Evolutionary conservation across 2,888 invertebrate species (phyloP).

Genomic region (Phrixothrix hirtus): DNA sequence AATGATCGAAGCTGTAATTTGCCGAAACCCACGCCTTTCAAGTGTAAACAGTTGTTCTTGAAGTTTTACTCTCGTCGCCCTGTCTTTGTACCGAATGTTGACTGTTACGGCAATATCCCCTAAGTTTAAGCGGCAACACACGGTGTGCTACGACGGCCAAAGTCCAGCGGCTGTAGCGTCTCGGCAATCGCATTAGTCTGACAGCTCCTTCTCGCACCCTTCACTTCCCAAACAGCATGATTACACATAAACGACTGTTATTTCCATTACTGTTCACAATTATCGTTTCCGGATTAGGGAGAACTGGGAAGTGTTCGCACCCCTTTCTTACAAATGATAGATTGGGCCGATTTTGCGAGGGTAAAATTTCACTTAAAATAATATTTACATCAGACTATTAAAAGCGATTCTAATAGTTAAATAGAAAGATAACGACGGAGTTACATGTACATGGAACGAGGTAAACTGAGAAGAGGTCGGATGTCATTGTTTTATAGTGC

Average conservation of each 20-base stretch:
- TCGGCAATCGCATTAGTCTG: slow-evolving; percentile 17
- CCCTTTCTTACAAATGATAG: slow-evolving; percentile 51
- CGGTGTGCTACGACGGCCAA: slow-evolving; percentile 1
- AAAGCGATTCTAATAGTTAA: slow-evolving; percentile 12
- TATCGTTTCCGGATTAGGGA: slow-evolving; percentile 55
- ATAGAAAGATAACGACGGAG: slow-evolving; percentile 8
- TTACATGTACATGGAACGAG: slow-evolving; percentile 16
- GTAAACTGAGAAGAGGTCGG: slow-evolving; percentile 29
- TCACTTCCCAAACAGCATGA: slow-evolving; percentile 35
- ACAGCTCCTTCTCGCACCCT: slow-evolving; percentile 21
- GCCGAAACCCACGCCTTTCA: slow-evolving; percentile 36
- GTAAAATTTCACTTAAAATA: slow-evolving; percentile 38
- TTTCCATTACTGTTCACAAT: slow-evolving; percentile 54
- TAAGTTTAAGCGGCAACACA: slow-evolving; percentile 16
- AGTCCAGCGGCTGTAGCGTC: slow-evolving; percentile 13
- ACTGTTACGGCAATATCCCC: slow-evolving; percentile 24
- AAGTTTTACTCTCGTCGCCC: slow-evolving; percentile 39
- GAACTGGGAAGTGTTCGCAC: slow-evolving; percentile 41
- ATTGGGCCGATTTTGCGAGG: slow-evolving; percentile 41
- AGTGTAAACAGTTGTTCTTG: slow-evolving; percentile 41
- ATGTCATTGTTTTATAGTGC: slow-evolving; percentile 33
- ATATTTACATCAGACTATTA: slow-evolving; percentile 29
- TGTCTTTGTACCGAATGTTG: slow-evolving; percentile 34
- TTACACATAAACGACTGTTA: slow-evolving; percentile 50
- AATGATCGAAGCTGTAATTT: slow-evolving; percentile 44